Base-by-base conservation (phyloP, 1,140 invertebrate genomes). In the Atta colombica region DNA sequence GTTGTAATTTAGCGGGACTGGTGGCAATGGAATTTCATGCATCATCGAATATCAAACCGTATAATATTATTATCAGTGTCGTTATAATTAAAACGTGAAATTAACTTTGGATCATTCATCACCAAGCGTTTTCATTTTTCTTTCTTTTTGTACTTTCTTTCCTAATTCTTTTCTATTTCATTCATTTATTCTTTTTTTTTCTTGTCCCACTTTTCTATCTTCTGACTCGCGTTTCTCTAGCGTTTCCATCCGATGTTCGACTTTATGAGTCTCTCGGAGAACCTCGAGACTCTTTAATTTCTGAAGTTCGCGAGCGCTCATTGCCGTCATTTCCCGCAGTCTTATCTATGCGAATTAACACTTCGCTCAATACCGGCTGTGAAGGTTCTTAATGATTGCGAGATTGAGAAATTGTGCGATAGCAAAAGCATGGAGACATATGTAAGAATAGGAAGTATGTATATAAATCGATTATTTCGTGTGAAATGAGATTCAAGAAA, bases 21-120 rank as follows among this genome's bases (percentile, higher is more conserved):
- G 21, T 3, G 58, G 58, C 58, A 74, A 87, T 82, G 68, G 61
- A 45, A 84, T 77, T 85, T 60, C 35, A 55, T 25, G 84, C 82
- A 18, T n/a, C 65, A 53, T 77, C 60, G 72, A 31, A 58, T 58
- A 86, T 81, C 72, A 74, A 61, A 51, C 69, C 28, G 74, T 71
- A 89, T 90, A 89, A 90, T 90, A 75, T 87, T 87, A 89, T 90
- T 89, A 89, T 87, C 84, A 77, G 60, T 65, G 35, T 77, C 69
- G 80, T 89, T 90, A 80, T 90, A 90, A 90, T 90, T 87, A 87
- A 63, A 90, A 74, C 72, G 65, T 55, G 51, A 28, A 58, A 80
- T 82, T 72, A 85, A 58, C 85, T 88, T 81, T 51, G 7, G 39
- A 39, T 55, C 45, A 60, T 84, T 84, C 80, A 75, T 84, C 80